phyloP scores from a whole-genome alignment of 2,113 vertebrate genomes.

The Tragelaphus strepsiceros region DNA sequence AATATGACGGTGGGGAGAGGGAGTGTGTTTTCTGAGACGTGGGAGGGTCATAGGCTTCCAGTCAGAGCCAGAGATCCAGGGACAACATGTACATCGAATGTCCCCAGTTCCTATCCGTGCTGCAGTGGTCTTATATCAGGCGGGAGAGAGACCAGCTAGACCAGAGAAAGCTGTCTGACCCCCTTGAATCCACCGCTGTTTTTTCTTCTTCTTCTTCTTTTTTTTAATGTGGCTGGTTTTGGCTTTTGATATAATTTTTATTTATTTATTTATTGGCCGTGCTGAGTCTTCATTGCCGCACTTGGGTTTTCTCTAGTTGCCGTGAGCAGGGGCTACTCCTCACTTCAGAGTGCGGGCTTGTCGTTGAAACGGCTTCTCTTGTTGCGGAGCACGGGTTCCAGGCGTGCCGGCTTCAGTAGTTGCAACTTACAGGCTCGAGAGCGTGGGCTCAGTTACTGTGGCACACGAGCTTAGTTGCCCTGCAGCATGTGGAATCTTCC shows the following conservation, averaged over 20 bases:
- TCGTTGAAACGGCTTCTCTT: neutral
- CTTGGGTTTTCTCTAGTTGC: neutral
- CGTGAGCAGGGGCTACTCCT: neutral
- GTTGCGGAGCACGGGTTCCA: neutral
- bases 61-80: neutral
- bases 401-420: neutral
- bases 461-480: neutral
- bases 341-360: neutral
- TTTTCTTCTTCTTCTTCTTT: neutral
- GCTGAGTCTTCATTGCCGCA: neutral
- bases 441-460: neutral
- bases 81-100: neutral
- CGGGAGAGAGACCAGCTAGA: neutral
- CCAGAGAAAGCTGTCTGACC: neutral
- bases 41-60: neutral
- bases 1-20: neutral
- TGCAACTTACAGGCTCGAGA: neutral
- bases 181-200: neutral
- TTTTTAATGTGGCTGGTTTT: neutral
- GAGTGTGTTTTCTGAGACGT: neutral
- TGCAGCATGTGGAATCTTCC: neutral
- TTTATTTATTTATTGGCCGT: neutral
- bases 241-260: neutral
- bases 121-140: neutral
- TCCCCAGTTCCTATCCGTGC: neutral